phyloP scores from a whole-genome alignment of 2,113 vertebrate genomes.

The Cisticola juncidis region DNA sequence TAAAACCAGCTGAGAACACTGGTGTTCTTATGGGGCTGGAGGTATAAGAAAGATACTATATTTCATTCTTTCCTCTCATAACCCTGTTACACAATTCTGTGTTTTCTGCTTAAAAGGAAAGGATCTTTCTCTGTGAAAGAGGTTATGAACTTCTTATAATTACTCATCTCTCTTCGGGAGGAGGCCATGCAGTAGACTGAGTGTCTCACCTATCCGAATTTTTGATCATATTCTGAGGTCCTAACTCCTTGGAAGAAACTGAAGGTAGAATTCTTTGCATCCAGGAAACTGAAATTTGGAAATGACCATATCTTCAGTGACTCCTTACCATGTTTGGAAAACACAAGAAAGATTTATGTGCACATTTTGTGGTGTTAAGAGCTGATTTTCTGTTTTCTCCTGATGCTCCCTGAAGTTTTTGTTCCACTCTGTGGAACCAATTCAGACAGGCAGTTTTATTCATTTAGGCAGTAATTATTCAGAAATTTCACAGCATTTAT shows the following conservation, averaged over 20 bases:
- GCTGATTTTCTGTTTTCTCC: not conserved
- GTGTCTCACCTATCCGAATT: not conserved
- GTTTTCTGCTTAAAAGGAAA: not conserved
- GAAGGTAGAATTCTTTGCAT: not conserved
- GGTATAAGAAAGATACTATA: not conserved
- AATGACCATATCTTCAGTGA: not conserved
- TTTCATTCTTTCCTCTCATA: not conserved
- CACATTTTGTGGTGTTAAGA: not conserved
- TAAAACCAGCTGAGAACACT: not conserved
- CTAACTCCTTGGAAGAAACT: not conserved
- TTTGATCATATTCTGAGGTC: not conserved
- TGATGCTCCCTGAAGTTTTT: constrained; percentile 18
- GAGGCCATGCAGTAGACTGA: not conserved
- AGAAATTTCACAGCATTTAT: constrained; percentile 49
- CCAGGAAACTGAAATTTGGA: not conserved
- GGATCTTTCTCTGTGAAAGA: not conserved
- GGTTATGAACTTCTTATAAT: not conserved
- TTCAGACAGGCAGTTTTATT: constrained; percentile 32
- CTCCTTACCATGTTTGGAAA: not conserved
- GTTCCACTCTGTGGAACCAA: constrained; percentile 8
- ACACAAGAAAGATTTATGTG: not conserved
- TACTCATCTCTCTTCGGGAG: not conserved
- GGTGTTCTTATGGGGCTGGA: fast-evolving
- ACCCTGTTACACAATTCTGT: not conserved
- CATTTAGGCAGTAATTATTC: constrained; percentile 48